phyloP scores from a whole-genome alignment of 2,888 invertebrate species.

The Sesamia inferens region DNA sequence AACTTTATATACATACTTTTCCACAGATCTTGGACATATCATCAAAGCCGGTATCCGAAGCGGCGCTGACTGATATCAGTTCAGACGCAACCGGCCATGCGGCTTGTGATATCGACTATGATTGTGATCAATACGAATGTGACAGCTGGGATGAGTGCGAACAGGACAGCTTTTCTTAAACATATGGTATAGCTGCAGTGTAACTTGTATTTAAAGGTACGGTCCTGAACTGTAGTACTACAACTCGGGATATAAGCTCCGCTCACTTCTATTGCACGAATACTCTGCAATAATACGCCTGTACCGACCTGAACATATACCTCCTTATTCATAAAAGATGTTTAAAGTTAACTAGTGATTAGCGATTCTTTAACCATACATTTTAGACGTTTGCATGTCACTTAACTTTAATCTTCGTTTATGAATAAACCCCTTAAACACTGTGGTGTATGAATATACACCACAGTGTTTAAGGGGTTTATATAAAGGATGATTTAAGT shows the following conservation, averaged over 20 bases:
- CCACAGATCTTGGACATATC: constrained; percentile 87
- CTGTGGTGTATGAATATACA: too few relatives aligned
- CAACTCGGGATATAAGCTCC: constrained; percentile 11
- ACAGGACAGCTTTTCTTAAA: constrained; percentile 88
- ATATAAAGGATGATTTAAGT: too few relatives aligned
- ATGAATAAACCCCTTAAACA: too few relatives aligned
- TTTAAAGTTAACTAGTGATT: too few relatives aligned
- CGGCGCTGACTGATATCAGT: constrained; percentile 87
- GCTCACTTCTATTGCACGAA: constrained; percentile 1
- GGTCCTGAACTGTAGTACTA: background rate
- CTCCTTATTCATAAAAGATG: too few relatives aligned
- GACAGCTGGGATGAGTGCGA: constrained; percentile 90
- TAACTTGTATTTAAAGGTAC: background rate
- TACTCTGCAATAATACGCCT: background rate
- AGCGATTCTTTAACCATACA: too few relatives aligned
- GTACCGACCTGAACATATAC: background rate
- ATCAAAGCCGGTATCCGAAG: constrained; percentile 88
- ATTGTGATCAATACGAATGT: constrained; percentile 87
- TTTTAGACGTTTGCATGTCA: too few relatives aligned
- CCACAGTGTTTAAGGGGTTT: too few relatives aligned
- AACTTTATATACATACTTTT: background rate
- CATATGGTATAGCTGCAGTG: background rate
- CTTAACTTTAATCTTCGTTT: too few relatives aligned
- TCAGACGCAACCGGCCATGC: constrained; percentile 89
- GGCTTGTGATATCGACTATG: constrained; percentile 89